A percentile compares a stretch with the other conserved stretches of the same genome.
Conservation (phyloP, 1,140 invertebrate species). For the Myzus persicae region DNA sequence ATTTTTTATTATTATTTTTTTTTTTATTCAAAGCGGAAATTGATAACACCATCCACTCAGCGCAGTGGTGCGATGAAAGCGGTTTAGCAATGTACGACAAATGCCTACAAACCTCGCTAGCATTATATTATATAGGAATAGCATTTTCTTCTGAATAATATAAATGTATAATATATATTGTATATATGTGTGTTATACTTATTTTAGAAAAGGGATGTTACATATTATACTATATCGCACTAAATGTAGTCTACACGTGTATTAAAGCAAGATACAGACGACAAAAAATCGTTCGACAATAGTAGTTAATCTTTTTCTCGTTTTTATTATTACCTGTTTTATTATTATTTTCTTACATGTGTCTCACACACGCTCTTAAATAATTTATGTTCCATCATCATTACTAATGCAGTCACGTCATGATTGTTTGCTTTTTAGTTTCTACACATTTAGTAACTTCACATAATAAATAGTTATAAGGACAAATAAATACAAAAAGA, state of each 20-base stretch:
- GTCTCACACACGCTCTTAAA: neutral
- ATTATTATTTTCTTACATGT: constrained; percentile 7
- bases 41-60: constrained; percentile 20
- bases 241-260: neutral
- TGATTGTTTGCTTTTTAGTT: too few species aligned
- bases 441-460: too few species aligned
- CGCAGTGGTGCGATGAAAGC: neutral
- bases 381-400: neutral
- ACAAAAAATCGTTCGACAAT: neutral
- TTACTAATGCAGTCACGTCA: neutral
- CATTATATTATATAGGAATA: too few species aligned
- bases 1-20: neutral
- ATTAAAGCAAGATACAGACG: neutral
- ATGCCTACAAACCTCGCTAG: neutral
- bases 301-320: neutral
- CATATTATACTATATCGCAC: neutral
- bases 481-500: too few species aligned
- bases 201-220: constrained; percentile 8
- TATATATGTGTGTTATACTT: neutral
- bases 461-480: too few species aligned
- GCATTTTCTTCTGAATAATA: neutral
- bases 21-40: constrained; percentile 33
- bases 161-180: neutral
- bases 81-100: constrained; percentile 24
- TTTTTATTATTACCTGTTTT: neutral